Percentiles rank a stretch among this genome's conserved stretches.
These are phyloP conservation scores for Scelioninae gen. 1 DNA, from an alignment of 2,888 invertebrate genomes.

Conservation along the genomic window DNA sequence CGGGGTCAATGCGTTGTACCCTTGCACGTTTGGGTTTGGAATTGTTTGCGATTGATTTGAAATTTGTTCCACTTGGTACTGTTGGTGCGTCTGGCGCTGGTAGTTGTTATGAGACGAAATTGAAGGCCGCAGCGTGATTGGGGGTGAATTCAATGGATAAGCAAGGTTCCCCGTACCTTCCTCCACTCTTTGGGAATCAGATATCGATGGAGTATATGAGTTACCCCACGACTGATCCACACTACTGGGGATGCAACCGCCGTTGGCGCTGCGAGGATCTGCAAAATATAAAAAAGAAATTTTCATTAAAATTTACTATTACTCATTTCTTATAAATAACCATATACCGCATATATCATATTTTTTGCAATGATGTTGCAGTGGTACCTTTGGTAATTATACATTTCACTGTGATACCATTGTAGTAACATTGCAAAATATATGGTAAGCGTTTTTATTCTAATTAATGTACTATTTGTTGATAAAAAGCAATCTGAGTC, in stretches of 20 bases:
- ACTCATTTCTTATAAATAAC: too few relatives aligned
- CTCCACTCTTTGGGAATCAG: slow-evolving; percentile 82
- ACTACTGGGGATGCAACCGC: slow-evolving; percentile 84
- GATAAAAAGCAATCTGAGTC: too few relatives aligned
- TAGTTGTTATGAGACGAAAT: slow-evolving; percentile 37
- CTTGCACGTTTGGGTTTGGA: slow-evolving; percentile 27
- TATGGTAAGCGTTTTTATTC: too few relatives aligned
- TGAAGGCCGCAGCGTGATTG: slow-evolving; percentile 32
- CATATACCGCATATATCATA: too few relatives aligned
- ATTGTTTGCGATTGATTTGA: slow-evolving; percentile 53
- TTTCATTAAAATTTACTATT: too few relatives aligned
- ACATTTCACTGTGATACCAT: too few relatives aligned
- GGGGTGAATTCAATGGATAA: slow-evolving; percentile 71
- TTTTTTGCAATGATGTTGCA: too few relatives aligned
- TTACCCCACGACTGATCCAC: slow-evolving; percentile 84
- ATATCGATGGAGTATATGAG: slow-evolving; percentile 74
- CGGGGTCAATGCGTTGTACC: slow-evolving; percentile 66
- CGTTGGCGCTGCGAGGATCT: slow-evolving; percentile 84
- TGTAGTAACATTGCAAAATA: too few relatives aligned
- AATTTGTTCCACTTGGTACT: slow-evolving; percentile 66
- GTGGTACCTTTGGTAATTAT: too few relatives aligned
- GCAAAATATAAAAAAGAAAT: slow-evolving; percentile 73
- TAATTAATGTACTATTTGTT: too few relatives aligned
- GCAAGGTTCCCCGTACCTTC: slow-evolving; percentile 78
- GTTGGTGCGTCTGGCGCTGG: slow-evolving; percentile 60